Evolutionary conservation across 2,888 invertebrate genomes (phyloP).

Genomic region (Pollenia amentaria): DNA sequence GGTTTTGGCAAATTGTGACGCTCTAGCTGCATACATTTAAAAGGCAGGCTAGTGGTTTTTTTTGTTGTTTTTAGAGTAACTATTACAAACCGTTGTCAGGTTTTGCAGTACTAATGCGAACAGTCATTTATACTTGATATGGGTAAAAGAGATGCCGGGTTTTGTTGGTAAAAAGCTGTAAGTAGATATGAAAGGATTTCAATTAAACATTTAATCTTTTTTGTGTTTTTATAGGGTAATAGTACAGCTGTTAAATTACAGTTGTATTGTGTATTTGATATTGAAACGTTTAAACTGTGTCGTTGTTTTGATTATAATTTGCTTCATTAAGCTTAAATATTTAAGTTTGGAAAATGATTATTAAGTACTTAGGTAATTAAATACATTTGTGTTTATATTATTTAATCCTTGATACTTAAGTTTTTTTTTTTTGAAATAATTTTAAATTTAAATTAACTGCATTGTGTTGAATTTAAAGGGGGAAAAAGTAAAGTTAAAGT

Average conservation of each 20-base stretch:
- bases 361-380: conserved; percentile 1
- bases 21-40: conserved; percentile 77
- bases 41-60: conserved; percentile 24
- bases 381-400: not conserved
- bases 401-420: not conserved
- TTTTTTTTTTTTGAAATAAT: no score
- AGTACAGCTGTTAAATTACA: conserved; percentile 6
- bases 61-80: not conserved
- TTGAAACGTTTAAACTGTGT: no score
- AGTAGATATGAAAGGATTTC: not conserved
- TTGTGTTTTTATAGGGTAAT: not conserved
- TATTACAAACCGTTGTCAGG: conserved; percentile 7
- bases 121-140: conserved; percentile 19
- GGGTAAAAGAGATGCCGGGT: not conserved
- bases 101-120: not conserved
- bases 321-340: not conserved
- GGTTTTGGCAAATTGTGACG: conserved; percentile 81
- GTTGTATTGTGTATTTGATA: not conserved
- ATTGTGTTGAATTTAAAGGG: no score
- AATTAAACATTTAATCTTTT: not conserved
- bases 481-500: no score
- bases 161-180: not conserved
- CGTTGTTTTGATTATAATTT: no score
- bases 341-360: not conserved
- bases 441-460: no score